A percentile compares a stretch with the other conserved stretches of the same genome.
phyloP scores from a whole-genome alignment of 1,140 invertebrate species.

The silkworm (Bombyx mori) region DNA sequence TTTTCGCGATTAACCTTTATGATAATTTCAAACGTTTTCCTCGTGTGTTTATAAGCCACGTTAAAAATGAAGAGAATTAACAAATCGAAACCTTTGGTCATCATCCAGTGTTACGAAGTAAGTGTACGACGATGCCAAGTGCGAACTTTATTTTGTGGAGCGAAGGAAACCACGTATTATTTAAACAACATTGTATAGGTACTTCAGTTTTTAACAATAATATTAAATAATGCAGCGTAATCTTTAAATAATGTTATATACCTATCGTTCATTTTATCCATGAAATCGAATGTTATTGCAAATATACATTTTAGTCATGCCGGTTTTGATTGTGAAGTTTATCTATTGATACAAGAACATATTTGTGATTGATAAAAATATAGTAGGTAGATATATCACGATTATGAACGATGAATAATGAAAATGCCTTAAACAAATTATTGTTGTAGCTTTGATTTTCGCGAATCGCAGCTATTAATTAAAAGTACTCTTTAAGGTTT shows the following conservation, averaged over 20 bases:
- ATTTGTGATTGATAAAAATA: conserved; percentile 7
- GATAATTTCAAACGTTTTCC: too few relatives aligned
- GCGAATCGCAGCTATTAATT: too few relatives aligned
- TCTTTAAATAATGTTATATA: too few relatives aligned
- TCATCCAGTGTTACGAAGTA: conserved; percentile 73
- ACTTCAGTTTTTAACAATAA: neutral
- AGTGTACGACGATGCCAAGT: conserved; percentile 24
- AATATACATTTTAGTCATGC: too few relatives aligned
- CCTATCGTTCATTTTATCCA: too few relatives aligned
- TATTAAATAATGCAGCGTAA: too few relatives aligned
- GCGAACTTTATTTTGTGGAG: conserved; percentile 22
- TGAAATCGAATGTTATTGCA: too few relatives aligned
- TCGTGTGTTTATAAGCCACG: neutral
- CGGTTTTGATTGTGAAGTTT: neutral
- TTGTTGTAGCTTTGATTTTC: too few relatives aligned
- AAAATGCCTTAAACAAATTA: neutral
- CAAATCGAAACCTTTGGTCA: conserved; percentile 61
- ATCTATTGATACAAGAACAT: conserved; percentile 3
- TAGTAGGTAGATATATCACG: neutral
- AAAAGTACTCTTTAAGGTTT: too few relatives aligned
- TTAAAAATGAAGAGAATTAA: conserved; percentile 55
- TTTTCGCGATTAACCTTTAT: too few relatives aligned
- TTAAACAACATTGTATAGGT: neutral
- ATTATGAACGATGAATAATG: neutral
- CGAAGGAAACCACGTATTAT: conserved; percentile 14